A percentile compares a stretch with the other conserved stretches of the same genome.
phyloP scores from a whole-genome alignment of 1,140 invertebrate species.

The Trichoplusia ni region DNA sequence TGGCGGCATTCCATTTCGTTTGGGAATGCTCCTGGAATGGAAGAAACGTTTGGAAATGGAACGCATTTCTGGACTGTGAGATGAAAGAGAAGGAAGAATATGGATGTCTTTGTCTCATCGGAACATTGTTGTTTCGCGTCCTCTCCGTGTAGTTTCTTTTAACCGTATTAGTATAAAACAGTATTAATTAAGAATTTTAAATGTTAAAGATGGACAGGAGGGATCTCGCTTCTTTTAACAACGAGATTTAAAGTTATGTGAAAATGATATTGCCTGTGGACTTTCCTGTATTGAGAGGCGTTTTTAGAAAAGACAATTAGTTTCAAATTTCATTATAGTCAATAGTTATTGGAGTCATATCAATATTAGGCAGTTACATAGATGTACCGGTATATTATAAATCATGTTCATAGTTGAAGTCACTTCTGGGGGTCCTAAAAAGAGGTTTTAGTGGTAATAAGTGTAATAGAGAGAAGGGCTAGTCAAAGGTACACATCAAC shows the following conservation, averaged over 20 bases:
- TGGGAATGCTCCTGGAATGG: conserved; percentile 28
- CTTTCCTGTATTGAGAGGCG: conserved; percentile 21
- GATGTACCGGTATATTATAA: conserved; percentile 24
- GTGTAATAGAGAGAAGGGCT: not conserved
- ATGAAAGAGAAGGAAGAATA: conserved; percentile 13
- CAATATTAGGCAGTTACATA: conserved; percentile 54
- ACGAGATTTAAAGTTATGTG: conserved; percentile 30
- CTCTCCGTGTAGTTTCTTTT: conserved; percentile 54
- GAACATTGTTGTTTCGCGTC: conserved; percentile 32
- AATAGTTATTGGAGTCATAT: conserved; percentile 70
- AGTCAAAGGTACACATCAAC: not conserved
- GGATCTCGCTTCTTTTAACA: conserved; percentile 38
- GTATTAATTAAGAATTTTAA: conserved; percentile 65
- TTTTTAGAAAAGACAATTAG: conserved; percentile 58
- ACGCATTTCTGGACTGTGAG: conserved; percentile 33
- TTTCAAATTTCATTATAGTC: conserved; percentile 66
- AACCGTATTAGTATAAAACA: conserved; percentile 55
- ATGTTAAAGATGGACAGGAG: conserved; percentile 34
- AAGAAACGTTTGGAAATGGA: conserved; percentile 24
- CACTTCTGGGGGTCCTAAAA: conserved; percentile 28
- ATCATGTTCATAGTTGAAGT: conserved; percentile 28
- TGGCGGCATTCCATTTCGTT: conserved; percentile 34
- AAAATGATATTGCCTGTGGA: conserved; percentile 19
- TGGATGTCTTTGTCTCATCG: conserved; percentile 8
- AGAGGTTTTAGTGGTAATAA: not conserved